Evolutionary conservation across 2,888 invertebrate species (phyloP).

Genomic region (Bombylius major): DNA sequence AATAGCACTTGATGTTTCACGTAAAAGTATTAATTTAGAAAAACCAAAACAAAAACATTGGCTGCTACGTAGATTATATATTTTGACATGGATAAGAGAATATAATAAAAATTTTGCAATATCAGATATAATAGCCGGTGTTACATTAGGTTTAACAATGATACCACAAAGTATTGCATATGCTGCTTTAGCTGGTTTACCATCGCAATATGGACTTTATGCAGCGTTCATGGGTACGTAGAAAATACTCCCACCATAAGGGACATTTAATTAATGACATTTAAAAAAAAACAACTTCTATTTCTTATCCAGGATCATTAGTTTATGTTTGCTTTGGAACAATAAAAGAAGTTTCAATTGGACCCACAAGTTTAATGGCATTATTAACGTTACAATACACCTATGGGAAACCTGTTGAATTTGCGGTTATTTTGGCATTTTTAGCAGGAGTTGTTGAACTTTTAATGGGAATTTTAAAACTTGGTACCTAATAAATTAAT

Average conservation of each 20-base stretch:
- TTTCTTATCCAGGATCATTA: constrained; percentile 49
- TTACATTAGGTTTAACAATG: constrained; percentile 80
- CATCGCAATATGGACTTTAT: constrained; percentile 85
- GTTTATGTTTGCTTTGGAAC: constrained; percentile 81
- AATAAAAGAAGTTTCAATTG: constrained; percentile 72
- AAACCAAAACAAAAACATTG: constrained; percentile 13
- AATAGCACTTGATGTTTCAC: background rate
- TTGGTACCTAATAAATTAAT: constrained; percentile 44
- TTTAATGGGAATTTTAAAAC: constrained; percentile 65
- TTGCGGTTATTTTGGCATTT: constrained; percentile 63
- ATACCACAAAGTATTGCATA: constrained; percentile 87
- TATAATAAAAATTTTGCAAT: constrained; percentile 56
- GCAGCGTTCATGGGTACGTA: constrained; percentile 68
- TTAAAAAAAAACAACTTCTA: background rate
- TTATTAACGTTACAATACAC: constrained; percentile 67
- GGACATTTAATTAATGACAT: background rate
- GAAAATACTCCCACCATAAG: background rate
- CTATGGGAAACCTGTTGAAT: constrained; percentile 53
- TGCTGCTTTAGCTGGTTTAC: constrained; percentile 69
- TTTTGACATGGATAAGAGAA: constrained; percentile 51
- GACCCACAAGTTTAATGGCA: constrained; percentile 91
- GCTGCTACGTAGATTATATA: constrained; percentile 37
- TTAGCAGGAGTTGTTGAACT: constrained; percentile 65
- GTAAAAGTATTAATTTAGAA: constrained; percentile 1
- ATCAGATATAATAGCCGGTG: constrained; percentile 75